Conservation (phyloP, 2,797 vertebrate species). For the Chelmon rostratus region DNA sequence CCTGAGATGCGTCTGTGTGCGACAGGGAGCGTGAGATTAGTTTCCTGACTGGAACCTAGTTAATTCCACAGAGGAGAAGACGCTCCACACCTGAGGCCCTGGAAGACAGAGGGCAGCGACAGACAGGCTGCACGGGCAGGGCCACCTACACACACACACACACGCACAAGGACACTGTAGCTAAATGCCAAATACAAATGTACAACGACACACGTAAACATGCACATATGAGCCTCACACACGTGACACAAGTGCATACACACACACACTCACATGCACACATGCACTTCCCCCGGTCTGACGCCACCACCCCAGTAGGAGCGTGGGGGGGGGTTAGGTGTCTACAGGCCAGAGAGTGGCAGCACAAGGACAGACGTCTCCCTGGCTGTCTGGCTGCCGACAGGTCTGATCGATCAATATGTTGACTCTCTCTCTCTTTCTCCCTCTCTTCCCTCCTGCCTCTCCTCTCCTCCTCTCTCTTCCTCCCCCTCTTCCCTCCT, state of each 20-base stretch:
- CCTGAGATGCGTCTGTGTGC: conserved; percentile 74
- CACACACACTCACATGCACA: background rate
- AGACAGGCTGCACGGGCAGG: conserved; percentile 64
- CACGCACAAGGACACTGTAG: conserved; percentile 24
- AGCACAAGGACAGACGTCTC: conserved; percentile 92
- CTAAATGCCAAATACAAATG: conserved; percentile 38
- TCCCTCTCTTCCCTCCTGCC: conserved; percentile 19
- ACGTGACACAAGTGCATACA: conserved; percentile 28
- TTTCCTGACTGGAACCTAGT: conserved; percentile 82
- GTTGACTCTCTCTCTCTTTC: conserved; percentile 73
- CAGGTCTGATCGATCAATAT: conserved; percentile 92
- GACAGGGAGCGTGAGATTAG: conserved; percentile 80
- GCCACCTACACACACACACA: conserved; percentile 36
- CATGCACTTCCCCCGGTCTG: conserved; percentile 62
- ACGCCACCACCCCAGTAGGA: conserved; percentile 73
- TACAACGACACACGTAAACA: conserved; percentile 17
- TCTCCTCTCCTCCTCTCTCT: conserved; percentile 58
- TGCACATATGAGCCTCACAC: conserved; percentile 4
- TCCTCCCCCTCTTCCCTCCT: conserved; percentile 41
- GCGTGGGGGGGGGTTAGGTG: conserved; percentile 81
- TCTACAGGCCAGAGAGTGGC: conserved; percentile 94
- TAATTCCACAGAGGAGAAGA: conserved; percentile 79
- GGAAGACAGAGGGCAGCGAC: conserved; percentile 66
- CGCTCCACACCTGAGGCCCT: conserved; percentile 80
- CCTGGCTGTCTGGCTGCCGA: conserved; percentile 89